Conservation (phyloP, 2,888 invertebrate species). For the Caenorhabditis drosophilae region DNA sequence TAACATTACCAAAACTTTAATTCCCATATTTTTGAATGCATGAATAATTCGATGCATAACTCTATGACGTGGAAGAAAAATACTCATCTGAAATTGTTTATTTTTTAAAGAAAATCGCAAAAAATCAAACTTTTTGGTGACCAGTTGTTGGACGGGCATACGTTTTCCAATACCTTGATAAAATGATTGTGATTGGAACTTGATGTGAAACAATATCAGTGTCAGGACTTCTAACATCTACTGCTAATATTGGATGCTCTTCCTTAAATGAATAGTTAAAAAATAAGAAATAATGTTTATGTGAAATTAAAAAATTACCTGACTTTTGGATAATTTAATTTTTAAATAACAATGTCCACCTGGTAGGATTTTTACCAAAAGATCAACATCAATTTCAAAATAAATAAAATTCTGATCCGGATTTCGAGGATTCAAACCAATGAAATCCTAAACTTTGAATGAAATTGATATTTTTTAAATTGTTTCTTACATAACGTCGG, state of each 20-base stretch:
- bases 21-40: slow-evolving; percentile 26
- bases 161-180: slow-evolving; percentile 26
- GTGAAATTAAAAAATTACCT: neutral
- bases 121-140: slow-evolving; percentile 12
- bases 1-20: slow-evolving; percentile 15
- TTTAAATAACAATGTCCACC: slow-evolving; percentile 37
- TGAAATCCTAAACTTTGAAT: slow-evolving; percentile 27
- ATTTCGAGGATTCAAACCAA: slow-evolving; percentile 31
- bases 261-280: neutral
- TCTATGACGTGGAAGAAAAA: slow-evolving; percentile 22
- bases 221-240: slow-evolving; percentile 34
- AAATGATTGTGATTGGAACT: slow-evolving; percentile 22
- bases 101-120: neutral
- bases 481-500: slow-evolving; percentile 16
- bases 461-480: too few species aligned
- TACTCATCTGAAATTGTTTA: slow-evolving; percentile 14
- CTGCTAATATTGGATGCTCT: slow-evolving; percentile 22
- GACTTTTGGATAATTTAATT: slow-evolving; percentile 31
- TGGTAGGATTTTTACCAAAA: slow-evolving; percentile 21
- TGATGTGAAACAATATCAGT: slow-evolving; percentile 29
- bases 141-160: slow-evolving; percentile 20
- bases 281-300: neutral
- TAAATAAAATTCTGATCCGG: slow-evolving; percentile 24
- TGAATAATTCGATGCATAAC: slow-evolving; percentile 12
- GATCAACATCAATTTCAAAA: slow-evolving; percentile 30